Conservation (phyloP, 2,113 vertebrate genomes). For the Amphiprion percula region DNA sequence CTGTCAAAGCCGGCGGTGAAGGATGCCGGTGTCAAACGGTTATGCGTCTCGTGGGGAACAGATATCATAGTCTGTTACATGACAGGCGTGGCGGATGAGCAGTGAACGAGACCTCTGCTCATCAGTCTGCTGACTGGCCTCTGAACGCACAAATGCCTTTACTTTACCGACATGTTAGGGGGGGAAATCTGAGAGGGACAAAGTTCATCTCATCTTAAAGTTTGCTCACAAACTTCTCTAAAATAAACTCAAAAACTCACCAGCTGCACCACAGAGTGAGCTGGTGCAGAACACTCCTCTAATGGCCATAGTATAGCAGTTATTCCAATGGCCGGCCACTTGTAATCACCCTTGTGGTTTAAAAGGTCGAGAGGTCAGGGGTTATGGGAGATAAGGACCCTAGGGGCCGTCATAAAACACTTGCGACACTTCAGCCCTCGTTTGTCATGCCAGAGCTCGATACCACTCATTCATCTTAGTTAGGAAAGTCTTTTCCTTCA, state of each 20-base stretch:
- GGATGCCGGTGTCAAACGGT: conserved; percentile 59
- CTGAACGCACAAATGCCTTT: not conserved
- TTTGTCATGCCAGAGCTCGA: conserved; percentile 76
- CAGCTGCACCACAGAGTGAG: conserved; percentile 5
- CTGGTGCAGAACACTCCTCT: conserved; percentile 30
- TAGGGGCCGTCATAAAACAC: conserved; percentile 77
- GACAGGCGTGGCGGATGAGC: conserved; percentile 70
- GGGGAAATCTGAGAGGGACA: not conserved
- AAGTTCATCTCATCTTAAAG: too few relatives aligned
- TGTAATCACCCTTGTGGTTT: conserved; percentile 79
- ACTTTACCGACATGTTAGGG: not conserved
- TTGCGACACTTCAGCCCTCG: conserved; percentile 73
- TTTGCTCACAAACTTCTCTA: not conserved
- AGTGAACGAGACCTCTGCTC: conserved; percentile 56
- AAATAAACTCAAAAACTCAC: not conserved
- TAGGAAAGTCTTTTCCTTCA: conserved; percentile 69
- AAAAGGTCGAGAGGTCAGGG: conserved; percentile 78
- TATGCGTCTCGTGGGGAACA: conserved; percentile 58
- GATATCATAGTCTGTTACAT: conserved; percentile 63
- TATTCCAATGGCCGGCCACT: conserved; percentile 52
- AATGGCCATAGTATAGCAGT: conserved; percentile 44
- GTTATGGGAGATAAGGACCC: conserved; percentile 78
- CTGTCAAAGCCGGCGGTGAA: conserved; percentile 51
- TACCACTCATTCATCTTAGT: conserved; percentile 77
- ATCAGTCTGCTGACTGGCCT: conserved; percentile 57